A percentile compares a stretch with the other conserved stretches of the same genome.
Evolutionary conservation across 1,140 invertebrate genomes (phyloP).

Genomic region (Anastrepha obliqua): DNA sequence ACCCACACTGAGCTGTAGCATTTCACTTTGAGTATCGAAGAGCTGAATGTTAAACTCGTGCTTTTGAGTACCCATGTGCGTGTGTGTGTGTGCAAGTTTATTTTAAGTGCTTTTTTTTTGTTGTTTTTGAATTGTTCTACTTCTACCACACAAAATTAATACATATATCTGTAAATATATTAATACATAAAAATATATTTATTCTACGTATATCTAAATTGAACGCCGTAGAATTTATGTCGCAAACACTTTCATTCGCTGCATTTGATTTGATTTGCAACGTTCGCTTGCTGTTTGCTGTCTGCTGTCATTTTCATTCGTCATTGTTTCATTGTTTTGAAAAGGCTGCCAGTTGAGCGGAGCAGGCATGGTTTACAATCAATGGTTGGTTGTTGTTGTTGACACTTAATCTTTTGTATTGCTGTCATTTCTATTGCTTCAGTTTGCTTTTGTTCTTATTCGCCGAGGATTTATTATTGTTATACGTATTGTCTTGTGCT

Average conservation of each 20-base stretch:
- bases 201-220: too few species aligned
- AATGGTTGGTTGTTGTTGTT: background rate
- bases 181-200: too few species aligned
- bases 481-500: background rate
- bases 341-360: background rate
- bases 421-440: background rate
- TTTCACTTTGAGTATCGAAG: too few species aligned
- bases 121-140: too few species aligned
- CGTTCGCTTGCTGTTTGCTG: background rate
- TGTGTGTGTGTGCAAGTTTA: background rate
- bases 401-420: background rate
- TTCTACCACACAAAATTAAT: background rate
- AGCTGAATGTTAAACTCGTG: too few species aligned
- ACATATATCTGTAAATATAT: too few species aligned
- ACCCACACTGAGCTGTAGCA: background rate
- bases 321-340: conserved; percentile 9
- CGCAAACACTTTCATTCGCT: background rate
- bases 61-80: too few species aligned
- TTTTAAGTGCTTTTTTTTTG: background rate
- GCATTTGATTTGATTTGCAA: conserved; percentile 31
- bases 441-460: conserved; percentile 5
- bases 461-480: conserved; percentile 5
- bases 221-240: background rate
- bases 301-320: background rate
- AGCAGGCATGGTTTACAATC: background rate